Conservation (phyloP, 2,888 invertebrate genomes). For the Chromoteleia sp. region DNA sequence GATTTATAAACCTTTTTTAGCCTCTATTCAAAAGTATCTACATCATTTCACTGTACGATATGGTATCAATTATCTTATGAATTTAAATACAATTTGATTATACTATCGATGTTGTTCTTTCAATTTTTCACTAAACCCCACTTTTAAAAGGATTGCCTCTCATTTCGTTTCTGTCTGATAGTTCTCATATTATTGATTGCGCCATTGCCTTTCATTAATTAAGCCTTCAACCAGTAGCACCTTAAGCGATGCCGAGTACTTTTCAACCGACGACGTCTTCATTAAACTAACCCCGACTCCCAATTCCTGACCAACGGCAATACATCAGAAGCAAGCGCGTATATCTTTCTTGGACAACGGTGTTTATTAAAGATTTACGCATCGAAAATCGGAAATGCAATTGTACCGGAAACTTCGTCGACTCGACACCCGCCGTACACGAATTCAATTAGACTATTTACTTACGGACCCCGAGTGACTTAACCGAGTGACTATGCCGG, state of each 20-base stretch:
- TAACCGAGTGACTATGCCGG: conserved; percentile 70
- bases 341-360: conserved; percentile 38
- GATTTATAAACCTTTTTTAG: no score
- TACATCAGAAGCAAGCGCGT: background rate
- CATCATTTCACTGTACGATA: no score
- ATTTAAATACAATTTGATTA: no score
- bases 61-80: no score
- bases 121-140: conserved; percentile 3
- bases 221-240: background rate
- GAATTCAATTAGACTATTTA: conserved; percentile 70
- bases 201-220: conserved; percentile 8
- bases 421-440: conserved; percentile 58
- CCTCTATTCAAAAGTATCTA: no score
- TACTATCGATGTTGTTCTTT: conserved; percentile 27
- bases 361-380: conserved; percentile 67
- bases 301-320: conserved; percentile 9
- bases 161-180: background rate
- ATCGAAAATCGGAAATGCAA: conserved; percentile 63
- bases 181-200: conserved; percentile 5
- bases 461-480: conserved; percentile 72
- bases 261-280: conserved; percentile 15
- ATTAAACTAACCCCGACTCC: conserved; percentile 7
- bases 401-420: conserved; percentile 57
- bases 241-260: background rate
- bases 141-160: background rate